Conservation (phyloP, 2,113 vertebrate genomes). For the Pan paniscus region DNA sequence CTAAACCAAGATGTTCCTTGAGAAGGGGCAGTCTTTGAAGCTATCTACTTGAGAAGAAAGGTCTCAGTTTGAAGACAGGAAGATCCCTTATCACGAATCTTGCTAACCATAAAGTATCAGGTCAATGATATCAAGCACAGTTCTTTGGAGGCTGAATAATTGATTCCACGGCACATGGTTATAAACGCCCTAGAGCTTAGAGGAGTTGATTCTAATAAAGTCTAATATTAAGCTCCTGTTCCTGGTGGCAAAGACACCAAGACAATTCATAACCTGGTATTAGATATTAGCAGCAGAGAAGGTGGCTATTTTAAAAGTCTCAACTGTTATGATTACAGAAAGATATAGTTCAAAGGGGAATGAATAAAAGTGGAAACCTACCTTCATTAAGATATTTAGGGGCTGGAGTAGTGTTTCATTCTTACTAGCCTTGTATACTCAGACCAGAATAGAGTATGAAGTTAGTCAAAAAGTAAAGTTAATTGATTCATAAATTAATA, state of each 20-base stretch:
- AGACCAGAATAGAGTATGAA: background rate
- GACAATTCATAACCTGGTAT: background rate
- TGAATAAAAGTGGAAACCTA: background rate
- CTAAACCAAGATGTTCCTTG: background rate
- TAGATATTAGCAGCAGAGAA: background rate
- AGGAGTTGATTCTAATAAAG: conserved; percentile 38
- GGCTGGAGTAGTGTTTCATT: background rate
- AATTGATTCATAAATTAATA: background rate
- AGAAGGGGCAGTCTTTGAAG: background rate
- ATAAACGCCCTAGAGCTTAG: background rate
- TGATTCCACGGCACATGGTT: background rate
- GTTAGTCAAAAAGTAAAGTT: background rate
- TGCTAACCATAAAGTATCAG: background rate
- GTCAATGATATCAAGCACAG: background rate
- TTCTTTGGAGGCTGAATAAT: background rate
- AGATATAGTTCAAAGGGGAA: background rate
- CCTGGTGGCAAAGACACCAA: background rate
- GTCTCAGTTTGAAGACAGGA: background rate
- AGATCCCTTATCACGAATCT: background rate
- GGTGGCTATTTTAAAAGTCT: background rate
- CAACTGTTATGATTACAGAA: background rate
- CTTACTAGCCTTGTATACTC: background rate
- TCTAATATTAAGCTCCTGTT: conserved; percentile 30
- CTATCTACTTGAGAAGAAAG: background rate
- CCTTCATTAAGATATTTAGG: background rate